These are phyloP conservation scores for Heteromurus nitidus DNA, from an alignment of 2,888 invertebrate species.

Conservation along the genomic window DNA sequence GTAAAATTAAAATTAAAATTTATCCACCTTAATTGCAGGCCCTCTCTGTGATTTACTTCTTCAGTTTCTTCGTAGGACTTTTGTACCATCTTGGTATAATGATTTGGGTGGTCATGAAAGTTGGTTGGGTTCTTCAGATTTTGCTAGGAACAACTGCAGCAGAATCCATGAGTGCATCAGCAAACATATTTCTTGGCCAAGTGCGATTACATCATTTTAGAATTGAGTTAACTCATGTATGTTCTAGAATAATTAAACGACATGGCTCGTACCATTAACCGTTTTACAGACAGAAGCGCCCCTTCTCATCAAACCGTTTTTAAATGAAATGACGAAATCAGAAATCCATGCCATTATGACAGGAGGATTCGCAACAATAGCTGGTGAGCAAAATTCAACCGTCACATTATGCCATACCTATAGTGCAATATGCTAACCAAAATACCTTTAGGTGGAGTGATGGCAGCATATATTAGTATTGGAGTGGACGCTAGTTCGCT, in stretches of 20 bases:
- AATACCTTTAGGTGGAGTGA: conserved; percentile 83
- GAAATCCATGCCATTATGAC: conserved; percentile 96
- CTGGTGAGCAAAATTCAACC: conserved; percentile 78
- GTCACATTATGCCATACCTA: neutral
- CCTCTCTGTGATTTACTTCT: conserved; percentile 93
- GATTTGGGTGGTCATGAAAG: conserved; percentile 87
- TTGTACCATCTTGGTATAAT: conserved; percentile 92
- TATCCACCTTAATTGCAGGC: conserved; percentile 78
- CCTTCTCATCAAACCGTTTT: conserved; percentile 89
- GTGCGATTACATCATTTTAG: no score
- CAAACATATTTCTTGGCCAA: conserved; percentile 96
- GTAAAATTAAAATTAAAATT: neutral
- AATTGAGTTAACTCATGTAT: no score
- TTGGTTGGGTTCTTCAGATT: conserved; percentile 85
- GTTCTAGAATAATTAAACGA: neutral
- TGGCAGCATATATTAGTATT: conserved; percentile 94
- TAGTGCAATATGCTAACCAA: neutral
- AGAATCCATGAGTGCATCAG: conserved; percentile 94
- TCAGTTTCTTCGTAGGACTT: conserved; percentile 92
- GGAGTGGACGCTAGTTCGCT: conserved; percentile 92
- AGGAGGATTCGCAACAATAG: conserved; percentile 96
- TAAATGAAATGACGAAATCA: conserved; percentile 88
- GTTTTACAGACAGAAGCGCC: conserved; percentile 90
- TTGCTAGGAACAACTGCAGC: conserved; percentile 92
- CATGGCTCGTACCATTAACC: no score